Base-by-base conservation (phyloP, 2,113 vertebrate species). In the Microtus pennsylvanicus region DNA sequence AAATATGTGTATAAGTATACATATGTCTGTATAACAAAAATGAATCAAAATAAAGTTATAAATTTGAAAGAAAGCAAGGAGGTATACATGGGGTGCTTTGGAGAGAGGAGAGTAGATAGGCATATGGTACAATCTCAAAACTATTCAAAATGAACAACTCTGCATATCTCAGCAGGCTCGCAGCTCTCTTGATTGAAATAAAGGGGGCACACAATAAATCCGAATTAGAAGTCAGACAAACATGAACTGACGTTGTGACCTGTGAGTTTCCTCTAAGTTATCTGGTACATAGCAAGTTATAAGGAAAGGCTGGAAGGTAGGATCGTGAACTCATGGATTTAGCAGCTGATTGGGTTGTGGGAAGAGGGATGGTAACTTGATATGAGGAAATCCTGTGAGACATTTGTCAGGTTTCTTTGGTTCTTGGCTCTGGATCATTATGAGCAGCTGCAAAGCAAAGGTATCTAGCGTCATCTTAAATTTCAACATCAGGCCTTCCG, bases 391-490 rank as follows among this genome's bases (percentile, higher is more conserved):
- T 2, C 33, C 78, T 94, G 7, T 61, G 76, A 93, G 47, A 94
- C 5, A 45, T 70, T 26, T 80, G 61, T 63, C 45, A 95, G 26
- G 4, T 16, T 55, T 55, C 14, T 88, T 86, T 94, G 30, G 50
- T 87, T 94, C 38, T 96, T 95, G 89, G 14, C 78, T 50, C 45
- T 63, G 63, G 67, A 13, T 80, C 69, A 75, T n/a, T 91, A 65
- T 24, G 26, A 94, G 90, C 70, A 97, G 96, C 87, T 91, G 85
- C 91, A 74, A 96, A 95, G 78, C 78, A 94, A 94, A 92, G 42
- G 81, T 91, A 24, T 81, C 33, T 30, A 86, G 38, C 35, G 30
- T 87, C n/a, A 69, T 78, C 45, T 95, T 96, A 83, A 77, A 80
- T 96, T 93, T 72, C n/a, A 83, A 42, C 52, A 69, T 69, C 61